A percentile compares a stretch with the other conserved stretches of the same genome.
phyloP scores from a whole-genome alignment of 2,888 invertebrate genomes.

The Dasysyrphus albostriatus region DNA sequence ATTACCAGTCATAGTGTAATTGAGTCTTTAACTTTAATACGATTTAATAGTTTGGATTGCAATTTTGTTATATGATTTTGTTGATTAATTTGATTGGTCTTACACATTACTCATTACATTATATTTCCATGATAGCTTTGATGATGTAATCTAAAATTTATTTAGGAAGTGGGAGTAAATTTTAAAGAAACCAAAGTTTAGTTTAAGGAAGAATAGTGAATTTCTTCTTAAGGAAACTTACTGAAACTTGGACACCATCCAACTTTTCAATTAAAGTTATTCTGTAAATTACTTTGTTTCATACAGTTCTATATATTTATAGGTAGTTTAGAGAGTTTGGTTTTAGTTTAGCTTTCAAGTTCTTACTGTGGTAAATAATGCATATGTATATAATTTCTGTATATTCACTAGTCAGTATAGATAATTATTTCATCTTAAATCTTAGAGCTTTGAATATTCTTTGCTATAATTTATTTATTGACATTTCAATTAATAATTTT shows the following conservation, averaged over 20 bases:
- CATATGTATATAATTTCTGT: not conserved
- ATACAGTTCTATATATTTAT: not conserved
- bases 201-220: not conserved
- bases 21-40: conserved; percentile 19
- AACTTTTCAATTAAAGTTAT: conserved; percentile 26
- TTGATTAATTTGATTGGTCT: conserved; percentile 15
- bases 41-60: conserved; percentile 18
- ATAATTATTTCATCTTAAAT: not conserved
- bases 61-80: not conserved
- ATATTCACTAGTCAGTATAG: no score
- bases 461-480: not conserved
- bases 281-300: not conserved
- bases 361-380: not conserved
- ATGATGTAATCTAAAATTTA: not conserved
- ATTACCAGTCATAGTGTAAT: conserved; percentile 1
- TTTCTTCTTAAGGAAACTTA: not conserved
- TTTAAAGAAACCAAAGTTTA: not conserved
- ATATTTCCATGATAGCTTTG: not conserved
- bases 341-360: not conserved
- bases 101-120: not conserved
- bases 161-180: not conserved
- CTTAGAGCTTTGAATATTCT: no score
- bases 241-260: not conserved
- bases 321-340: not conserved
- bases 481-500: no score